Percentiles rank a stretch among this genome's conserved stretches.
Evolutionary conservation across 2,888 invertebrate species (phyloP).

Genomic region (Cyaniris semiargus): DNA sequence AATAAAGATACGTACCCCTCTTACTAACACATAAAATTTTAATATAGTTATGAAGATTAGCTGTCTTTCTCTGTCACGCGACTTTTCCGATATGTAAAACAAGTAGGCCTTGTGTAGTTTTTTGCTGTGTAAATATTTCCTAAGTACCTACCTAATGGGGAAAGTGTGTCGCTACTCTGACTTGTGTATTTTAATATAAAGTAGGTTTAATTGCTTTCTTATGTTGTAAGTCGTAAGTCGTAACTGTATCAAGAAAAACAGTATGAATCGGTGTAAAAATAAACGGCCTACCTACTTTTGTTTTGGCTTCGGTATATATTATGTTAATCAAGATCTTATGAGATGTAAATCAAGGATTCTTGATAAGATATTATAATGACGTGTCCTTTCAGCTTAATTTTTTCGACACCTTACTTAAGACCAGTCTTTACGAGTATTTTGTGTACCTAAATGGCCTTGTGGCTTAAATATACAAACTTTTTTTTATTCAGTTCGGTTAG

Average conservation of each 20-base stretch:
- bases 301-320: slow-evolving; percentile 43
- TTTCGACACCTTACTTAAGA: too few relatives aligned
- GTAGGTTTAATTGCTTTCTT: neutral
- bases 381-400: neutral
- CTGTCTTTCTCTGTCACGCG: too few relatives aligned
- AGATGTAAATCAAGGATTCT: slow-evolving; percentile 58
- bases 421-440: neutral
- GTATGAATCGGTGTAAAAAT: neutral
- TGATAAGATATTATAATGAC: neutral
- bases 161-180: neutral
- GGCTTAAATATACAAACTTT: neutral
- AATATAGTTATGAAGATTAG: too few relatives aligned
- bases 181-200: neutral
- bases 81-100: too few relatives aligned
- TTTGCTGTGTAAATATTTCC: neutral
- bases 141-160: neutral
- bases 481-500: neutral
- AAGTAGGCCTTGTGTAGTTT: too few relatives aligned
- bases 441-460: neutral
- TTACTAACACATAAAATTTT: too few relatives aligned
- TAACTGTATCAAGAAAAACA: neutral
- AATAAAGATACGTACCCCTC: too few relatives aligned
- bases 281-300: slow-evolving; percentile 34
- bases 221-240: neutral
- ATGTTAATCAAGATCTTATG: slow-evolving; percentile 40